These are phyloP conservation scores for Halichoerus grypus DNA, from an alignment of 2,113 vertebrate genomes.

Conservation along the genomic window DNA sequence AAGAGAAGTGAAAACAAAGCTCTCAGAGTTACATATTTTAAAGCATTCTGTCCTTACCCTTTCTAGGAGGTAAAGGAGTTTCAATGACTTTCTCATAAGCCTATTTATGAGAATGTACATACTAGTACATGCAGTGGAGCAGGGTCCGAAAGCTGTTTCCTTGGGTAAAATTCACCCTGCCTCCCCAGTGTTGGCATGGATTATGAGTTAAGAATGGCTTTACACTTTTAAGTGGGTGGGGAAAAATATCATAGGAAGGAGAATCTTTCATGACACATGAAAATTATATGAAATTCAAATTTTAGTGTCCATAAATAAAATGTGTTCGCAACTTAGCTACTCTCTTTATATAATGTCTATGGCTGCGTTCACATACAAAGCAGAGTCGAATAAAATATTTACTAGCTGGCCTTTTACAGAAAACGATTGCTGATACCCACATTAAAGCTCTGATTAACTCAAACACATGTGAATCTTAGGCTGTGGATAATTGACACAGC, in stretches of 20 bases:
- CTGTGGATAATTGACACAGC: neutral
- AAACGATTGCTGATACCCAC: neutral
- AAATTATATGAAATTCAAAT: conserved; percentile 11
- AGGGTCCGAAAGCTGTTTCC: neutral
- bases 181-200: neutral
- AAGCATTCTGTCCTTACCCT: neutral
- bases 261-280: neutral
- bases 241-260: neutral
- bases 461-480: neutral
- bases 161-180: neutral
- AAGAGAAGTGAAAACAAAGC: neutral
- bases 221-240: neutral
- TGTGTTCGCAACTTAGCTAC: neutral
- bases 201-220: neutral
- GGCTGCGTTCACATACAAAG: neutral
- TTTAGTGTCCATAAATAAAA: neutral
- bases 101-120: neutral
- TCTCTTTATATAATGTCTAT: neutral
- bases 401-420: neutral
- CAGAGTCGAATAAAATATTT: neutral
- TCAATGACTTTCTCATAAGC: neutral
- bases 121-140: neutral
- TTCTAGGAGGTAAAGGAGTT: neutral
- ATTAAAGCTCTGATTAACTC: neutral
- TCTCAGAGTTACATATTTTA: neutral